Base-by-base conservation (phyloP, 2,797 vertebrate genomes). In the Pogoniulus pusillus region DNA sequence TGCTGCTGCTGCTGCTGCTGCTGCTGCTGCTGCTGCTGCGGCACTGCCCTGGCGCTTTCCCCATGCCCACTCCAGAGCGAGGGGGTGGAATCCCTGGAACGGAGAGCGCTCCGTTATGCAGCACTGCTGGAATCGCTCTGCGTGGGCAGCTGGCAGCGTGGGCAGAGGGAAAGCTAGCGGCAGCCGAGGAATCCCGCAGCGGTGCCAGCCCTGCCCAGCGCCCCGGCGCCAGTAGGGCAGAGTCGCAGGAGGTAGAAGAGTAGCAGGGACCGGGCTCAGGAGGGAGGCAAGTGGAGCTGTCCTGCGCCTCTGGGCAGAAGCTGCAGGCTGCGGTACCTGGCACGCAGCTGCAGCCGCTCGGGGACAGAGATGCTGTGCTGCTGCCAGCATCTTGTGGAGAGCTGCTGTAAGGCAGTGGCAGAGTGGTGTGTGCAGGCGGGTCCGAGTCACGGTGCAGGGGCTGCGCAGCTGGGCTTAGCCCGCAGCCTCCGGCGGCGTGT, bases 151-250 rank as follows among this genome's bases (percentile, higher is more conserved):
- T 89, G 74, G 64, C 86, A 96, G 89, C 2, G 91, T 96, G 93
- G 96, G 95, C 90, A 85, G 58, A 93, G 86, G 95, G 95, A 93
- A 96, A 96, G 91, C 96, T 94, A 94, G 86, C 82, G 86, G 93
- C 95, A 93, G 64, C 12, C 55, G 87, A 96, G 96, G 95, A 94
- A 95, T 96, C 86, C 95, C 82, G 11, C 73, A 91, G 92, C 92
- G 94, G 54, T 39, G 75, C 80, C 87, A 82, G 54, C 76, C 12
- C 3, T 45, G 53, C 82, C 41, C 41, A 41, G 41, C 69, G 58
- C 35, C 91, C 37, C 66, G n/a, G n/a, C n/a, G n/a, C n/a, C n/a
- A n/a, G n/a, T n/a, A n/a, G n/a, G n/a, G n/a, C n/a, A n/a, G n/a
- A n/a, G n/a, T n/a, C n/a, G n/a, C n/a, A n/a, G n/a, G n/a, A n/a